phyloP scores from a whole-genome alignment of 2,797 vertebrate genomes.

The Tragelaphus eurycerus region DNA sequence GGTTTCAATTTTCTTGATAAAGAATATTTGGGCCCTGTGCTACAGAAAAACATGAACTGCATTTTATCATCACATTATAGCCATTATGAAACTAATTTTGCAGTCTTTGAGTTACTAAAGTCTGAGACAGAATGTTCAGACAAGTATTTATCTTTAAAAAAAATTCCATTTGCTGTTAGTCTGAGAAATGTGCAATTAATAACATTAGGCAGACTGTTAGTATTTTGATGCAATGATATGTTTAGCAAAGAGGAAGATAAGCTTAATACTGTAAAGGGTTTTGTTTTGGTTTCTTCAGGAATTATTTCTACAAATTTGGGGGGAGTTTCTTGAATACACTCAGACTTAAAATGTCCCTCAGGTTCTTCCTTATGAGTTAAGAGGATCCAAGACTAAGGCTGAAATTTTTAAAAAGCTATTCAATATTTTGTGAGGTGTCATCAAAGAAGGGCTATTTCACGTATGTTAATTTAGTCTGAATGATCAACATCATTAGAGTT shows the following conservation, averaged over 20 bases:
- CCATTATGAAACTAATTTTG: constrained; percentile 10
- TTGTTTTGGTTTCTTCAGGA: constrained; percentile 41
- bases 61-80: constrained; percentile 39
- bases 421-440: neutral
- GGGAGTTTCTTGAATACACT: neutral
- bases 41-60: constrained; percentile 45
- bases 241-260: constrained; percentile 34
- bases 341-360: neutral
- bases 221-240: neutral
- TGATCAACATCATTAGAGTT: constrained; percentile 56
- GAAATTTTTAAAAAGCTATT: neutral
- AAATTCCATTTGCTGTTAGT: neutral
- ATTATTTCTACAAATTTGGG: neutral
- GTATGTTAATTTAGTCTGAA: neutral
- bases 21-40: constrained; percentile 60
- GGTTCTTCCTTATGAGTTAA: constrained; percentile 28
- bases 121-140: neutral
- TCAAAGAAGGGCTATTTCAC: neutral
- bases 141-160: neutral
- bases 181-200: neutral
- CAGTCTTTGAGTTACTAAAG: neutral
- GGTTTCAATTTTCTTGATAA: constrained; percentile 59
- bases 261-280: constrained; percentile 36
- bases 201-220: neutral
- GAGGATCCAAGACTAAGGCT: neutral